Conservation (phyloP, 2,113 vertebrate species). For the Alouatta palliata region DNA sequence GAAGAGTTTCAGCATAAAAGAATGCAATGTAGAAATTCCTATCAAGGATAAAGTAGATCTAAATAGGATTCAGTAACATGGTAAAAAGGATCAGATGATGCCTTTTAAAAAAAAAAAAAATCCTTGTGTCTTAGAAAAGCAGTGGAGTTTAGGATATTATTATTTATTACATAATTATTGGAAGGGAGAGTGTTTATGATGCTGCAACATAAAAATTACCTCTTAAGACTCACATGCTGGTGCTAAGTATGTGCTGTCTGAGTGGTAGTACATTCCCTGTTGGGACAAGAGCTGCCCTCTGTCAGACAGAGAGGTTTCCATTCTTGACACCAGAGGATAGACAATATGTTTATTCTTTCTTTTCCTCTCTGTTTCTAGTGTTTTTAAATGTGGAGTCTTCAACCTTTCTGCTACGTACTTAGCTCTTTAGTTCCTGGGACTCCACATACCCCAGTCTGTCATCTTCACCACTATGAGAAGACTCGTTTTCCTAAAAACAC, state of each 20-base stretch:
- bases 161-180: neutral
- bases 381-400: neutral
- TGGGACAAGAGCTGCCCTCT: neutral
- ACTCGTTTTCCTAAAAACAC: neutral
- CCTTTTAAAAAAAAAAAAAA: neutral
- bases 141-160: neutral
- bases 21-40: neutral
- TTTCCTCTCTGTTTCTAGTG: neutral
- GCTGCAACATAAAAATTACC: neutral
- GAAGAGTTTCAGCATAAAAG: neutral
- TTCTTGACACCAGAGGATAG: neutral
- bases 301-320: neutral
- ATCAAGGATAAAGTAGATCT: neutral
- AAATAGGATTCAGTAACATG: neutral
- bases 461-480: neutral
- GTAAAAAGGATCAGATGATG: neutral
- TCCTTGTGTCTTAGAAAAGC: neutral
- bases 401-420: neutral
- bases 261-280: neutral
- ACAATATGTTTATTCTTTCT: neutral
- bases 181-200: neutral
- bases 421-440: neutral
- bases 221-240: neutral
- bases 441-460: neutral
- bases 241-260: no score